Conservation (phyloP, 2,888 invertebrate genomes). For the Xanthorhoe spadicearia region DNA sequence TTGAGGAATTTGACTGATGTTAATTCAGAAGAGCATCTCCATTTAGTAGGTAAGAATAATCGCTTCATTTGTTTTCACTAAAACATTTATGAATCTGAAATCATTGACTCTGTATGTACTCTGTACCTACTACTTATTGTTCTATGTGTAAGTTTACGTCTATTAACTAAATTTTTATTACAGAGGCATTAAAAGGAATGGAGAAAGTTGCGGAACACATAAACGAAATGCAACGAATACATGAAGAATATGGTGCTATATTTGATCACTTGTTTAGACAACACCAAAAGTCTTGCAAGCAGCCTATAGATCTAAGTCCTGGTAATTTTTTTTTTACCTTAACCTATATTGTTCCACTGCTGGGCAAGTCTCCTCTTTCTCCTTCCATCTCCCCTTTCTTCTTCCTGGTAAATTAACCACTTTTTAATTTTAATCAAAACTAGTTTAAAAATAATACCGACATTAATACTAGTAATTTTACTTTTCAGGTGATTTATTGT, state of each 20-base stretch:
- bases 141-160: no score
- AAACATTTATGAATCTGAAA: neutral
- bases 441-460: neutral
- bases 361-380: no score
- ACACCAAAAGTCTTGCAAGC: conserved; percentile 97
- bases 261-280: conserved; percentile 98
- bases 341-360: no score
- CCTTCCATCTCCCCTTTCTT: no score
- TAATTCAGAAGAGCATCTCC: conserved; percentile 96
- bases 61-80: neutral
- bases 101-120: no score
- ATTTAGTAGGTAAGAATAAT: conserved; percentile 90
- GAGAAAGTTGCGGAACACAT: conserved; percentile 99
- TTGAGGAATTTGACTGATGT: conserved; percentile 96
- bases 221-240: conserved; percentile 99
- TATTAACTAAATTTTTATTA: conserved; percentile 20
- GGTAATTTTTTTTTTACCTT: no score
- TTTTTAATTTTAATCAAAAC: neutral
- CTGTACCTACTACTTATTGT: no score
- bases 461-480: conserved; percentile 7
- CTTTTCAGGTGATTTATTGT: conserved; percentile 94
- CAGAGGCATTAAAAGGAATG: conserved; percentile 98
- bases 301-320: conserved; percentile 97
- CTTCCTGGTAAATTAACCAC: conserved; percentile 85
- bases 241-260: conserved; percentile 99